Percentiles rank a stretch among this genome's conserved stretches.
Evolutionary conservation across 2,888 invertebrate genomes (phyloP).

Genomic region (Sinodicranocentrus sp.): DNA sequence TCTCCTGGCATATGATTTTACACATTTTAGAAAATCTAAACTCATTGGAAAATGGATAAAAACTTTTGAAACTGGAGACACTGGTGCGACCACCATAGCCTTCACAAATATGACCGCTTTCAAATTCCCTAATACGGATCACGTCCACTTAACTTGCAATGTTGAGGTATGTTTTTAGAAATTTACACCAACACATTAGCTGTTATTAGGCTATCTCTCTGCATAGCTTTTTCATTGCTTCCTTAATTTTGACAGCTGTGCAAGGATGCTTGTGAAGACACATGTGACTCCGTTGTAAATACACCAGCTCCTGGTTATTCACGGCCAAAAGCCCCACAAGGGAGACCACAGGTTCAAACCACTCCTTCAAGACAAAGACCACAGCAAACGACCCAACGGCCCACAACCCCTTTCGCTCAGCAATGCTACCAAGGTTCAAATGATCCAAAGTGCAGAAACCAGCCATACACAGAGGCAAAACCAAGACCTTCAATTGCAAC

Average conservation of each 20-base stretch:
- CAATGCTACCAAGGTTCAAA: neutral
- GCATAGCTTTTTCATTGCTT: neutral
- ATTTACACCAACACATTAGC: too few relatives aligned
- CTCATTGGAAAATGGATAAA: constrained; percentile 84
- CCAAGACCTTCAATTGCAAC: neutral
- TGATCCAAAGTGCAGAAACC: neutral
- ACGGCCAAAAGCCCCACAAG: constrained; percentile 5
- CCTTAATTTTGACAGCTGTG: constrained; percentile 64
- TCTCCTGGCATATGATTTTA: too few relatives aligned
- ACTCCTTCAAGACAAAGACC: constrained; percentile 10
- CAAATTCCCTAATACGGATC: constrained; percentile 86
- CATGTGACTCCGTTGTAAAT: constrained; percentile 49
- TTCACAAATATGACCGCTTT: constrained; percentile 86
- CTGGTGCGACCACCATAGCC: constrained; percentile 83
- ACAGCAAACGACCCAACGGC: constrained; percentile 15
- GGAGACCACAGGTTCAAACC: constrained; percentile 15
- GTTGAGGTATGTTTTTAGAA: constrained; percentile 82
- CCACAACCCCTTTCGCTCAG: constrained; percentile 17
- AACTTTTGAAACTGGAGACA: constrained; percentile 81
- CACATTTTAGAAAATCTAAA: constrained; percentile 81
- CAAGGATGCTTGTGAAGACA: constrained; percentile 71
- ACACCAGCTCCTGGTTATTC: constrained; percentile 4
- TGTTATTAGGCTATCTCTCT: too few relatives aligned
- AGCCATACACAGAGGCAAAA: neutral
- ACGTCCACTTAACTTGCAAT: constrained; percentile 87